Evolutionary conservation across 2,888 invertebrate species (phyloP).

Genomic region (Spicauda simplicius): DNA sequence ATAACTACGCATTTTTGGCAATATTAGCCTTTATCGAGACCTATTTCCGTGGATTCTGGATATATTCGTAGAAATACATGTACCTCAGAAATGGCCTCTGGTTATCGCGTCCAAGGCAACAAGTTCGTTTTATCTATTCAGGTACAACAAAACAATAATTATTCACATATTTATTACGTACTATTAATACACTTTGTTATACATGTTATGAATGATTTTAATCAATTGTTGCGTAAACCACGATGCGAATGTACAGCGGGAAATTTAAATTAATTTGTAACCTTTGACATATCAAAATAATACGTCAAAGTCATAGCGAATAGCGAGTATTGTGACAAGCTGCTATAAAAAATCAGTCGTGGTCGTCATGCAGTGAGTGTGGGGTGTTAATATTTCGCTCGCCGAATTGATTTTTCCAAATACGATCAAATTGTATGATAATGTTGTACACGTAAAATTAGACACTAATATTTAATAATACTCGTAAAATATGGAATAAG

Average conservation of each 20-base stretch:
- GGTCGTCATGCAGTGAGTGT: background rate
- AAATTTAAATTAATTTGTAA: background rate
- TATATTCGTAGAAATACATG: too few relatives aligned
- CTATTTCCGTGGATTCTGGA: too few relatives aligned
- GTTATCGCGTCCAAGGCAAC: background rate
- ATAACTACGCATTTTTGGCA: too few relatives aligned
- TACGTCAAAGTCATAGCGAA: background rate
- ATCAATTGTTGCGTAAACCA: background rate
- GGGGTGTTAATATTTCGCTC: background rate
- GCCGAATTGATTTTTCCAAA: background rate
- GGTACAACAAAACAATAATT: background rate
- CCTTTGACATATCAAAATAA: background rate
- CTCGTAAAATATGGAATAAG: background rate
- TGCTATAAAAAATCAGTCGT: background rate
- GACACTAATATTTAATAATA: background rate
- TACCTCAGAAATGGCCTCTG: background rate
- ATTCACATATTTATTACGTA: background rate
- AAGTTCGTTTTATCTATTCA: background rate
- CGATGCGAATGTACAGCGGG: background rate
- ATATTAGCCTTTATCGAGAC: too few relatives aligned
- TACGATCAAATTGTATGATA: background rate
- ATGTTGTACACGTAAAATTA: background rate
- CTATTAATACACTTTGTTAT: background rate
- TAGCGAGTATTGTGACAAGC: background rate
- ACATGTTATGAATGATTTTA: background rate